Conservation (phyloP, 2,888 invertebrate genomes). For the Proisotoma minuta region DNA sequence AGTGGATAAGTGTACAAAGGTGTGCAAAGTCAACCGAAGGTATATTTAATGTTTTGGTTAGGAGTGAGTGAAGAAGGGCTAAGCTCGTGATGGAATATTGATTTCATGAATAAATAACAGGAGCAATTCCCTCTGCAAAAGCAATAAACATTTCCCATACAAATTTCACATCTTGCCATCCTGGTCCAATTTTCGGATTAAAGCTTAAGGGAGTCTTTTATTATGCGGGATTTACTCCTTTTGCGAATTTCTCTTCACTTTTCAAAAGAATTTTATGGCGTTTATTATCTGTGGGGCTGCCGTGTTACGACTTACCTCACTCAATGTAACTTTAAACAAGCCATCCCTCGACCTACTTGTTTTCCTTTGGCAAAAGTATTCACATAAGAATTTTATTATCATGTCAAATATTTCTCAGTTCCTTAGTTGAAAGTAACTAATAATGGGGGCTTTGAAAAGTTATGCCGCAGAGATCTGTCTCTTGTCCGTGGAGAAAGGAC, state of each 20-base stretch:
- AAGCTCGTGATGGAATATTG: constrained; percentile 36
- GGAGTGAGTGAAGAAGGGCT: not conserved
- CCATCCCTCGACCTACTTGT: not conserved
- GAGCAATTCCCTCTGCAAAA: constrained; percentile 29
- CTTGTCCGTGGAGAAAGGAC: constrained; percentile 6
- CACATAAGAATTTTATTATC: not conserved
- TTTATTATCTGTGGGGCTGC: not conserved
- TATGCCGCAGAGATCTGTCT: not conserved
- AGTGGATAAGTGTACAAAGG: no score
- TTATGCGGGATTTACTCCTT: constrained; percentile 11
- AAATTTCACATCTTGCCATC: constrained; percentile 18
- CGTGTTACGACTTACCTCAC: not conserved
- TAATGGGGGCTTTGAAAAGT: not conserved
- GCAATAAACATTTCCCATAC: constrained; percentile 32
- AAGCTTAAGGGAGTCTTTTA: constrained; percentile 18
- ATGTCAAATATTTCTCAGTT: constrained; percentile 8
- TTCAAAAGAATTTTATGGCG: constrained; percentile 7
- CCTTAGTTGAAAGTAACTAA: not conserved
- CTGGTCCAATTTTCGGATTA: constrained; percentile 18
- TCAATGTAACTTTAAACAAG: not conserved
- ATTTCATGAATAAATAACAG: constrained; percentile 37
- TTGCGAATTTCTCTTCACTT: not conserved
- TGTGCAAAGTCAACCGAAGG: constrained; percentile 3
- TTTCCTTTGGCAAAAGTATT: not conserved
- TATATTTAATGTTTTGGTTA: not conserved